Evolutionary conservation across 2,888 invertebrate genomes (phyloP).

Genomic region (Molanna angustata): DNA sequence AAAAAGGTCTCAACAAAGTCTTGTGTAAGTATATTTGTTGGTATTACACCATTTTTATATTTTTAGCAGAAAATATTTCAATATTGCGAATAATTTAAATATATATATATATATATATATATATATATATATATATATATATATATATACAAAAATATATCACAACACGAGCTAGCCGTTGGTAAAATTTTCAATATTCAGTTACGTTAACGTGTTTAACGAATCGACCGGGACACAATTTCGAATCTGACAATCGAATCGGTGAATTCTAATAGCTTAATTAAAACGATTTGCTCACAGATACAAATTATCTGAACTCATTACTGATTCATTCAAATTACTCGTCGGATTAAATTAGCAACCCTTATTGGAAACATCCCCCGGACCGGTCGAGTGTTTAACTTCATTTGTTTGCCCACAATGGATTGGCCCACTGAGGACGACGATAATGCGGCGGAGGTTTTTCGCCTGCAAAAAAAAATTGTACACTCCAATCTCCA

Average conservation of each 20-base stretch:
- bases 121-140: too few relatives aligned
- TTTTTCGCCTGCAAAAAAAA: neutral
- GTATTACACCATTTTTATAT: too few relatives aligned
- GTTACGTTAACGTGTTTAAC: constrained; percentile 17
- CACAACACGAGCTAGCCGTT: neutral
- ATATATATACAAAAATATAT: neutral
- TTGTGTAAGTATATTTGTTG: too few relatives aligned
- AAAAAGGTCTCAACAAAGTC: too few relatives aligned
- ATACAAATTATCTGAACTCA: constrained; percentile 30
- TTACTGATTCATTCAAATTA: constrained; percentile 26
- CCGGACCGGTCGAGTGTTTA: constrained; percentile 11
- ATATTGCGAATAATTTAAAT: too few relatives aligned
- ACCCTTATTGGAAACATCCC: constrained; percentile 15
- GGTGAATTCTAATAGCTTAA: constrained; percentile 29
- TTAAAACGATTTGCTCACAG: constrained; percentile 29
- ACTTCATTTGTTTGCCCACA: constrained; percentile 19
- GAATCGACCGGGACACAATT: constrained; percentile 13
- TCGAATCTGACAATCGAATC: constrained; percentile 17
- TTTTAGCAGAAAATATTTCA: too few relatives aligned
- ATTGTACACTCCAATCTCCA: neutral
- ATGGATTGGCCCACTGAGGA: constrained; percentile 12
- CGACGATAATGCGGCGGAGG: neutral
- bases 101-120: too few relatives aligned
- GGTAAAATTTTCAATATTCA: too few relatives aligned
- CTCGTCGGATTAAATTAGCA: constrained; percentile 23